Evolutionary conservation across 2,797 vertebrate genomes (phyloP).

Genomic region (Amblyraja radiata): DNA sequence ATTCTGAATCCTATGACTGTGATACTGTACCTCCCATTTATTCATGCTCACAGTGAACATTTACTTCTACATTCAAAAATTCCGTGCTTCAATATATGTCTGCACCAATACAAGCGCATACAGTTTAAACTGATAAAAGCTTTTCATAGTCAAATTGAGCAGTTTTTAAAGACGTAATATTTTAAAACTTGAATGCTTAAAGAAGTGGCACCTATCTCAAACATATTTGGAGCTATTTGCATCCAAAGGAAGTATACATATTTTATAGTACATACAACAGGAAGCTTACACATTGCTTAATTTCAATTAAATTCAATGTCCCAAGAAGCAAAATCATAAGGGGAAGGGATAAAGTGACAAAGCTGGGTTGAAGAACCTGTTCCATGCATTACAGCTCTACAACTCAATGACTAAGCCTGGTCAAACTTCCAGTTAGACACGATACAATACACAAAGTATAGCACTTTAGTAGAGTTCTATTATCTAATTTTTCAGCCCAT

Average conservation of each 20-base stretch:
- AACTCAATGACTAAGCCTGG: too few species aligned
- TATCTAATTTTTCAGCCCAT: neutral
- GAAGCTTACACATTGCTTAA: neutral
- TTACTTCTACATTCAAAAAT: neutral
- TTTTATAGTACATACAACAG: neutral
- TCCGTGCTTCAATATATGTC: neutral
- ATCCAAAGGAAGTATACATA: too few species aligned
- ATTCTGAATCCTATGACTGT: too few species aligned
- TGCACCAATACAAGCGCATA: neutral
- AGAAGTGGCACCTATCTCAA: neutral
- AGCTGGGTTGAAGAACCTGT: too few species aligned
- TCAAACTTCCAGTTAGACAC: too few species aligned
- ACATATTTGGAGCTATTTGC: neutral
- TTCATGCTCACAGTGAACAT: neutral
- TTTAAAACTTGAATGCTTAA: neutral
- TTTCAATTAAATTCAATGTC: neutral
- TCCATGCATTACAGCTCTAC: too few species aligned
- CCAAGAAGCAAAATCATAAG: neutral
- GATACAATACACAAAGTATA: too few species aligned
- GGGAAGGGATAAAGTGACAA: neutral
- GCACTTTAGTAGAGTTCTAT: too few species aligned
- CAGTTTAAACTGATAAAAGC: neutral
- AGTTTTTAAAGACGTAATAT: neutral
- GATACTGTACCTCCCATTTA: neutral
- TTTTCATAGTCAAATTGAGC: neutral